A percentile compares a stretch with the other conserved stretches of the same genome.
Conservation (phyloP, 2,113 vertebrate species). For the Xenopus borealis region DNA sequence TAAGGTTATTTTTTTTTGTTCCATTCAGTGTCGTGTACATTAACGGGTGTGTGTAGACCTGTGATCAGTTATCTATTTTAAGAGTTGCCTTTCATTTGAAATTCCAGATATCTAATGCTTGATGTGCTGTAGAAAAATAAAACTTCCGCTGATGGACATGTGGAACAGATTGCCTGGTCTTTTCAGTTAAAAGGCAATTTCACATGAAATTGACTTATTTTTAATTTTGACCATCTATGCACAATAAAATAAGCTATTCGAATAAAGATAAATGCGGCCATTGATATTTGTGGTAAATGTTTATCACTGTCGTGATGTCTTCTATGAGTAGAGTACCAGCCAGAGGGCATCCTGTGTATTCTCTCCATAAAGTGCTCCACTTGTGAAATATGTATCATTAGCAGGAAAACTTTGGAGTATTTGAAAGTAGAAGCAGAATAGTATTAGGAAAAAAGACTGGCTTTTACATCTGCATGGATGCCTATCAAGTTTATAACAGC, state of each 20-base stretch:
- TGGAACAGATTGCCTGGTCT: slow-evolving; percentile 39
- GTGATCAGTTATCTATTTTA: slow-evolving; percentile 73
- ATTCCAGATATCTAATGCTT: slow-evolving; percentile 61
- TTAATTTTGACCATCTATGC: slow-evolving; percentile 44
- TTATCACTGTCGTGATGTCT: slow-evolving; percentile 45
- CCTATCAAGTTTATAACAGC: too few species aligned
- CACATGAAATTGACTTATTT: slow-evolving; percentile 39
- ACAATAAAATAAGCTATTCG: slow-evolving; percentile 44
- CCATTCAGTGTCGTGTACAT: slow-evolving; percentile 84
- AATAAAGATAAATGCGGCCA: slow-evolving; percentile 44
- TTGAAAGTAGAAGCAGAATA: not conserved
- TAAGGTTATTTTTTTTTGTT: slow-evolving; percentile 85
- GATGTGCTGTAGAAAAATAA: slow-evolving; percentile 16
- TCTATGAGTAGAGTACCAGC: slow-evolving; percentile 24
- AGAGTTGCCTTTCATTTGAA: slow-evolving; percentile 60
- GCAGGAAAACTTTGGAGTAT: slow-evolving; percentile 14
- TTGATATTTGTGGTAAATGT: slow-evolving; percentile 45
- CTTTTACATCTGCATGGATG: not conserved
- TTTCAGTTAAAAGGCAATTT: slow-evolving; percentile 40
- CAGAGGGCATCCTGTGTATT: slow-evolving; percentile 41
- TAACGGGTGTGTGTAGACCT: slow-evolving; percentile 69
- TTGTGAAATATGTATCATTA: slow-evolving; percentile 27
- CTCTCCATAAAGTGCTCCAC: slow-evolving; percentile 29
- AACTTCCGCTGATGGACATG: slow-evolving; percentile 40
- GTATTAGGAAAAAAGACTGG: not conserved